Evolutionary conservation across 2,797 vertebrate genomes (phyloP).

Genomic region (Acestrorhynchus altus): DNA sequence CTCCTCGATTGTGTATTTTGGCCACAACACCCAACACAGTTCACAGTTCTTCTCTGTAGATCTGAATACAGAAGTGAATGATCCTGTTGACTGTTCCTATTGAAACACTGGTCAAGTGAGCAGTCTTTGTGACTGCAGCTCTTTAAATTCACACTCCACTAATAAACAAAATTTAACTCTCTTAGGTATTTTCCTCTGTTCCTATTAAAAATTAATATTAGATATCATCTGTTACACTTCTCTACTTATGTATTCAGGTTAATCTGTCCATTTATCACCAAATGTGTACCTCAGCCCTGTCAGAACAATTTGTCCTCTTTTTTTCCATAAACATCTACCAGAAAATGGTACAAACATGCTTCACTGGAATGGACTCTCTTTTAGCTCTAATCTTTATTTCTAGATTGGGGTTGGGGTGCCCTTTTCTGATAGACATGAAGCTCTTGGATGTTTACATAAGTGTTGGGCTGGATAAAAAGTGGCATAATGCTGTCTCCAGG

Average conservation of each 20-base stretch:
- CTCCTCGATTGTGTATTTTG: too few species aligned
- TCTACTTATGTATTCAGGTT: neutral
- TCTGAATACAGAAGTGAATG: too few species aligned
- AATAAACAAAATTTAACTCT: too few species aligned
- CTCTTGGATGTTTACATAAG: conserved; percentile 18
- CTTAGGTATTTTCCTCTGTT: too few species aligned
- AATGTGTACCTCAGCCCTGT: neutral
- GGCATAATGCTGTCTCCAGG: neutral
- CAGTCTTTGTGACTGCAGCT: too few species aligned
- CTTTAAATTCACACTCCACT: too few species aligned
- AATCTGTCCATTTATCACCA: neutral
- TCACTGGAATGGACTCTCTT: neutral
- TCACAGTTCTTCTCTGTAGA: too few species aligned
- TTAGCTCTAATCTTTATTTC: neutral
- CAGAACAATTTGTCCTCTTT: neutral
- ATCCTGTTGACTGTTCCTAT: too few species aligned
- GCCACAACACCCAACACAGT: too few species aligned
- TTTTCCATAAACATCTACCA: neutral
- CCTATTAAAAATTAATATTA: too few species aligned
- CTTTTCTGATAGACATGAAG: conserved; percentile 22
- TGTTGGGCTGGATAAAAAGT: neutral
- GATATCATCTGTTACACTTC: neutral
- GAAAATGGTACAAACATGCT: neutral
- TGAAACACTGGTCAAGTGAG: too few species aligned
- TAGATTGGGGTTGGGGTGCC: conserved; percentile 6